These are phyloP conservation scores for Pogonocichla stellata DNA, from an alignment of 2,113 vertebrate genomes.

Conservation along the genomic window DNA sequence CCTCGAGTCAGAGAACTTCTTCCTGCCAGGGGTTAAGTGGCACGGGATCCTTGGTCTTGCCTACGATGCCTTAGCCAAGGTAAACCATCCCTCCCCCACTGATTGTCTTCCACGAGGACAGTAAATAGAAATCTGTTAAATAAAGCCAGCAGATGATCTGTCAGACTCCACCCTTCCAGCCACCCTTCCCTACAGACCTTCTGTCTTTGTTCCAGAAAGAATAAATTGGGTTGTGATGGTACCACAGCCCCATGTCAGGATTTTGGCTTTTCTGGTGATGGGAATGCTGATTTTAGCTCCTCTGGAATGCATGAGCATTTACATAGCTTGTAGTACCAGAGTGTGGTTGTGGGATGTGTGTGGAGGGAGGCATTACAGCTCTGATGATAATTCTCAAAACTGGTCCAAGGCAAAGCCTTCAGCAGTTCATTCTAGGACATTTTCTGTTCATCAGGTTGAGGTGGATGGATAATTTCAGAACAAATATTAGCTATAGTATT, in stretches of 20 bases:
- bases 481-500: not conserved
- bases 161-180: not conserved
- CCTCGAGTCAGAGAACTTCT: constrained; percentile 89
- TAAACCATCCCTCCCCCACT: constrained; percentile 54
- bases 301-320: not conserved
- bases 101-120: not conserved
- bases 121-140: not conserved
- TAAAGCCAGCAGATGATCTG: not conserved
- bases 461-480: not conserved
- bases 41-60: constrained; percentile 95
- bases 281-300: not conserved
- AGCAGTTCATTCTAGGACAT: not conserved
- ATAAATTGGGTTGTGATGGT: not conserved
- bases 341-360: not conserved
- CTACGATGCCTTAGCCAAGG: constrained; percentile 87
- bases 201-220: not conserved
- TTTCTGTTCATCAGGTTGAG: not conserved
- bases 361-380: not conserved
- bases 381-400: not conserved
- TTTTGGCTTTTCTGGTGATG: not conserved
- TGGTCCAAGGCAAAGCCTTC: not conserved
- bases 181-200: not conserved
- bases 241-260: not conserved
- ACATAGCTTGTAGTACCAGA: not conserved
- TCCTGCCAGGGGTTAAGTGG: constrained; percentile 90